Base-by-base conservation (phyloP, 2,888 invertebrate species). In the Chaetogeoica ovagalla region DNA sequence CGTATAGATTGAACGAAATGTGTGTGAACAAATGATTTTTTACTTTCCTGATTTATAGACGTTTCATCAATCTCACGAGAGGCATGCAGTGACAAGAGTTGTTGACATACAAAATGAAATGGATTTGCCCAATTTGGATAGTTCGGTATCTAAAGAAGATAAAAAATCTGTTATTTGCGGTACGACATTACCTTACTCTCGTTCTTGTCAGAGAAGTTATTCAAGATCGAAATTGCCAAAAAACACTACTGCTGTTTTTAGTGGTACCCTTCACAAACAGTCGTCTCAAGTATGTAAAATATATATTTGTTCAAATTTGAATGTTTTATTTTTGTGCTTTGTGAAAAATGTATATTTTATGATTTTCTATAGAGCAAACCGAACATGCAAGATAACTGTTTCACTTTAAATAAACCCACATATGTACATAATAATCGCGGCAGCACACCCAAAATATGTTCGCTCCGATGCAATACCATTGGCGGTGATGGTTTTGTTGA, bases 121-220 rank as follows among this genome's bases (percentile, higher is more conserved):
- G 11, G 79, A 79, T 5, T 4, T 70, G 55, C 57, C 79, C 0
- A 70, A 71, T 71, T 63, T 79, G n/a, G 63, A 70, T n/a, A 57
- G 15, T 71, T 39, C 79, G 23, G 23, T 71, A 23, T 63, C 71
- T 7, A 63, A 71, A n/a, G 70, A 71, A 43, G 79, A 65, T 55
- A 43, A 63, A 55, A 70, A 65, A 43, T 43, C 70, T 43, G 79
- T 39, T 9, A 63, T 79, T 57, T 71, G 79, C 57, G 79, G 79
- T 43, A 71, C 48, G 5, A 79, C 79, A 15, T 71, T 79, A 63
- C 79, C 79, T 8, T 79, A 79, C 23, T 70, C 79, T n/a, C 79
- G 79, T 71, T 79, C 79, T 79, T 71, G 79, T 15, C 79, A 79
- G 63, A 79, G 39, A 57, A 79, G 63, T 57, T 79, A 79, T 30